Evolutionary conservation across 1,140 invertebrate genomes (phyloP).

Genomic region (Geopemphigus sp.): DNA sequence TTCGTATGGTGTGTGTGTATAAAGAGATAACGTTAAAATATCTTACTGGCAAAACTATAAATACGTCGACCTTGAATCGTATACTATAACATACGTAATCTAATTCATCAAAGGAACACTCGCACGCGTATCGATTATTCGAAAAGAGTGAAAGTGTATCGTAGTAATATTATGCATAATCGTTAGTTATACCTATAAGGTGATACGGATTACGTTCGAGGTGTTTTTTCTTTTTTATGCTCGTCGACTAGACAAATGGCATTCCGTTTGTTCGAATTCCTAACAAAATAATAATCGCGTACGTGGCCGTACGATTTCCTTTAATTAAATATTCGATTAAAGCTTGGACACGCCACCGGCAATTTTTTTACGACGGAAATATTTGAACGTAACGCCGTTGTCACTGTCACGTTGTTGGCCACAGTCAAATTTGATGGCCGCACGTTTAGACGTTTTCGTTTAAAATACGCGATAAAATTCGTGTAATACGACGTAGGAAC

Average conservation of each 20-base stretch:
- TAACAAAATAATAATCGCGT: background rate
- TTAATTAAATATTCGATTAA: background rate
- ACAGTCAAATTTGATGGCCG: too few relatives aligned
- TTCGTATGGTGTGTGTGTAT: background rate
- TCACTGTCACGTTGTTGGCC: background rate
- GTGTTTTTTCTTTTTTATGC: background rate
- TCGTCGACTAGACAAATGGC: background rate
- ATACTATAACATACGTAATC: background rate
- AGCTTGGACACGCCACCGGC: too few relatives aligned
- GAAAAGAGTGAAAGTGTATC: conserved; percentile 41
- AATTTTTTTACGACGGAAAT: background rate
- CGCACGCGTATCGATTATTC: conserved; percentile 12
- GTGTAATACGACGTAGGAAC: too few relatives aligned
- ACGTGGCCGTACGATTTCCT: background rate
- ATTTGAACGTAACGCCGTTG: background rate
- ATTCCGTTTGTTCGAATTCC: conserved; percentile 3
- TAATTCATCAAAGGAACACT: background rate
- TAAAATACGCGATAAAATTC: too few relatives aligned
- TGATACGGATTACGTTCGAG: background rate
- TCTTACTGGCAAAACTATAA: background rate
- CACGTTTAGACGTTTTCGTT: too few relatives aligned
- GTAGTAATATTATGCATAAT: background rate
- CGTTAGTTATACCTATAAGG: background rate
- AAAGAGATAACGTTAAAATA: background rate
- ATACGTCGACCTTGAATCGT: conserved; percentile 9